A percentile compares a stretch with the other conserved stretches of the same genome.
These are phyloP conservation scores for Ahaetulla prasina DNA, from an alignment of 2,113 vertebrate species.

Conservation along the genomic window DNA sequence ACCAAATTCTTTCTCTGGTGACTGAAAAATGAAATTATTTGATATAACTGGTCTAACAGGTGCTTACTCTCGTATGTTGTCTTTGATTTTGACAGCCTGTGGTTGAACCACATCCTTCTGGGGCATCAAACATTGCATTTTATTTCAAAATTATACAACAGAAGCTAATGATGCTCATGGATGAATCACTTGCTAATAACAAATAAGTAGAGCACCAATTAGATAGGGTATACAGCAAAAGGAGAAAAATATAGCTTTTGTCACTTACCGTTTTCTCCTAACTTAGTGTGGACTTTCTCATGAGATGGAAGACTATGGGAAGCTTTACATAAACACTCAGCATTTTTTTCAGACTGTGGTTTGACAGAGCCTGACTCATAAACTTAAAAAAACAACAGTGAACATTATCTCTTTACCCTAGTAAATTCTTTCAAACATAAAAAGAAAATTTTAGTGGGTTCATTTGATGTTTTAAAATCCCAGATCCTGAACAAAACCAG, in stretches of 20 bases:
- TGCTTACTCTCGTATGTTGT: conserved; percentile 16
- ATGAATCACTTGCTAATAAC: background rate
- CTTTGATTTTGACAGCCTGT: conserved; percentile 24
- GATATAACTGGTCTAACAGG: conserved; percentile 48
- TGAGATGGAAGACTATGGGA: conserved; percentile 23
- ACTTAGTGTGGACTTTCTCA: background rate
- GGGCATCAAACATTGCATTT: background rate
- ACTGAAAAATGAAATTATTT: conserved; percentile 17
- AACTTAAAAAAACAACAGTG: conserved; percentile 36
- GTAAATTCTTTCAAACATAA: conserved; percentile 36
- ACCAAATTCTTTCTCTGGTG: conserved; percentile 22
- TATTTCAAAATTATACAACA: background rate
- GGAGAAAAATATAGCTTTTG: conserved; percentile 14
- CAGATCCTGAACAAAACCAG: conserved; percentile 46
- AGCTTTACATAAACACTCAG: conserved; percentile 32
- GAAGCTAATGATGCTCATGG: conserved; percentile 5
- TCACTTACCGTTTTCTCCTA: conserved; percentile 10
- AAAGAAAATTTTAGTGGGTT: conserved; percentile 23
- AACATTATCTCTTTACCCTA: conserved; percentile 54
- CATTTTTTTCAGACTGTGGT: conserved; percentile 30
- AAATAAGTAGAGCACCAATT: background rate
- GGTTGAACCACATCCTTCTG: conserved; percentile 15
- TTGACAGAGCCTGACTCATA: conserved; percentile 47
- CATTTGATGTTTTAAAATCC: conserved; percentile 50
- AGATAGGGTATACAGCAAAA: conserved; percentile 26